These are phyloP conservation scores for Notospermus geniculatus DNA, from an alignment of 1,140 invertebrate species.

Conservation along the genomic window DNA sequence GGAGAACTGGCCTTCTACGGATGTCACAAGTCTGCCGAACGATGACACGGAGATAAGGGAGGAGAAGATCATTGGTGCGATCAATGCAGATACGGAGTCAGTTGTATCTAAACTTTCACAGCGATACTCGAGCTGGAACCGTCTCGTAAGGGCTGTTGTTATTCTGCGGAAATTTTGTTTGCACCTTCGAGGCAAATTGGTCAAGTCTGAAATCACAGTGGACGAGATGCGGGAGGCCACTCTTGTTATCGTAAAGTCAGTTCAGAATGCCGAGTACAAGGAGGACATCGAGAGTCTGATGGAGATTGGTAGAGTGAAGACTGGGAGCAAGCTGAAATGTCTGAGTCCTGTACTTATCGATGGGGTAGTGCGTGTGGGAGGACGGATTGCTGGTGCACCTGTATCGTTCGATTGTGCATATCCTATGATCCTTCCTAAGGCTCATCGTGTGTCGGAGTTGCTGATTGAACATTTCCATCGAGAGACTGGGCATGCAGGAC, in stretches of 20 bases:
- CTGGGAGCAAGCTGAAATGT: conserved; percentile 1
- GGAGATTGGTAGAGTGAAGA: background rate
- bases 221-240: background rate
- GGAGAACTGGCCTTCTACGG: background rate
- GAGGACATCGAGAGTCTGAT: conserved; percentile 2
- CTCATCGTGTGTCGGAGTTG: conserved; percentile 10
- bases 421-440: conserved; percentile 17
- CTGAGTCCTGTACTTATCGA: conserved; percentile 13
- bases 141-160: no score
- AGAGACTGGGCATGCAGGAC: conserved; percentile 12
- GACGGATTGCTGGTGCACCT: conserved; percentile 7
- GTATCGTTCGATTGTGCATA: conserved; percentile 3
- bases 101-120: no score
- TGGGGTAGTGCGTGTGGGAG: conserved; percentile 11
- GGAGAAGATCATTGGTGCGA: no score
- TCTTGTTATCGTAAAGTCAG: conserved; percentile 12
- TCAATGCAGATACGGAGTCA: no score
- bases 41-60: no score
- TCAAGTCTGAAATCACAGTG: background rate
- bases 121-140: no score
- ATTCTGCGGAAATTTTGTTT: no score
- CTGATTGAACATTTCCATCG: conserved; percentile 16
- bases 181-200: no score
- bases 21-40: no score
- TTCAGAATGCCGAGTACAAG: conserved; percentile 12